Evolutionary conservation across 2,113 vertebrate species (phyloP).

Genomic region (Piaya cayana): DNA sequence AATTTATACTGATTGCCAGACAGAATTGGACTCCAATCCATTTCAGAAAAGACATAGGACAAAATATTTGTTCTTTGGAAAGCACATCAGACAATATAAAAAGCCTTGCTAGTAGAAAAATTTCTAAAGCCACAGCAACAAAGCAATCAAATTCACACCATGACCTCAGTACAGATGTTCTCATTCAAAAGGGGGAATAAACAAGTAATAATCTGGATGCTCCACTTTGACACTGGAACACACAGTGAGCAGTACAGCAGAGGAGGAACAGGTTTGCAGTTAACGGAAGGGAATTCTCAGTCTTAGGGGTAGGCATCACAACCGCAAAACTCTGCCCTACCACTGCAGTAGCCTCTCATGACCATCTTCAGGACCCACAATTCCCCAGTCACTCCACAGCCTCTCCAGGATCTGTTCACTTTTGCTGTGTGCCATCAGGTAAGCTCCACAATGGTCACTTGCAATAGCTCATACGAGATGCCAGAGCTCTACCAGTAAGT

Average conservation of each 20-base stretch:
- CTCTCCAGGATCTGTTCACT: background rate
- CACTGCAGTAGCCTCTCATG: background rate
- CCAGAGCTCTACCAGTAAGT: background rate
- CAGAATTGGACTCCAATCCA: background rate
- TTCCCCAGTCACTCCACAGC: background rate
- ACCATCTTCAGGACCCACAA: background rate
- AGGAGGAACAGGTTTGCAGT: background rate
- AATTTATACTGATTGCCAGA: background rate
- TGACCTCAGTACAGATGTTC: background rate
- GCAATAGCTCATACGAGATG: background rate
- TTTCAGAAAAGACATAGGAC: background rate
- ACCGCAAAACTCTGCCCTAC: background rate
- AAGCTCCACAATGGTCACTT: fast-evolving
- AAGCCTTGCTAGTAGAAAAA: background rate
- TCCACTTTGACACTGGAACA: background rate
- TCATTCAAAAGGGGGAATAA: background rate
- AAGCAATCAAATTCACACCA: background rate
- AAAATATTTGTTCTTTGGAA: background rate
- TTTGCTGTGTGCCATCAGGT: background rate
- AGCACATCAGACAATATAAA: background rate
- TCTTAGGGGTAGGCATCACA: background rate
- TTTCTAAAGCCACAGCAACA: background rate
- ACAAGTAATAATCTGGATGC: background rate
- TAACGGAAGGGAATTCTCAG: background rate
- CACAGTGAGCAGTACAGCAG: background rate